Conservation (phyloP, 2,113 vertebrate genomes). For the Cebus imitator region DNA sequence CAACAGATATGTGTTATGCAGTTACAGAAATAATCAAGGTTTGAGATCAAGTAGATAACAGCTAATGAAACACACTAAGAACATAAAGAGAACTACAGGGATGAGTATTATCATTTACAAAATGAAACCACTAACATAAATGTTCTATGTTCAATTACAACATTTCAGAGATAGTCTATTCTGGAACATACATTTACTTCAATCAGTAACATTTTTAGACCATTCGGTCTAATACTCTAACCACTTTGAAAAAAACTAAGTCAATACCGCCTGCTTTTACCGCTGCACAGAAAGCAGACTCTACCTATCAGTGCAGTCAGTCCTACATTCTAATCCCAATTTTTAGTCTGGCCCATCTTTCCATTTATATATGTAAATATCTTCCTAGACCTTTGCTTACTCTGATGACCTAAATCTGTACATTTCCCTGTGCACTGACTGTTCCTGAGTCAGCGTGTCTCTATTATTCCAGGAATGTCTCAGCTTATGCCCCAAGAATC, state of each 20-base stretch:
- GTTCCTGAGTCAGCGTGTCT: background rate
- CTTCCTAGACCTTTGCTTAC: background rate
- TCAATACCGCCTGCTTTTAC: background rate
- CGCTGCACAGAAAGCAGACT: background rate
- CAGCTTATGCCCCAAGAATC: background rate
- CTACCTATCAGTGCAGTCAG: background rate
- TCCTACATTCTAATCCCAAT: background rate
- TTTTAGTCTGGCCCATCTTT: background rate
- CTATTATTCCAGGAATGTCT: conserved; percentile 13
- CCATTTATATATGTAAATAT: background rate
- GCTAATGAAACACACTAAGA: conserved; percentile 14
- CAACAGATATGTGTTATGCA: background rate
- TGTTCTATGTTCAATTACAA: background rate
- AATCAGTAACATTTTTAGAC: background rate
- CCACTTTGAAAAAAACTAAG: background rate
- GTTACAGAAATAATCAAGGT: background rate
- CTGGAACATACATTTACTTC: background rate
- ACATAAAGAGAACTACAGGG: conserved; percentile 1
- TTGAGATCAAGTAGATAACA: background rate
- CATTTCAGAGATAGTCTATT: background rate
- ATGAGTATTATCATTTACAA: background rate
- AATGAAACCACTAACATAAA: conserved; percentile 4
- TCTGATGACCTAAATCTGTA: conserved; percentile 21
- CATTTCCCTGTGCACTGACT: background rate
- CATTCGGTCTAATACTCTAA: background rate